Evolutionary conservation across 2,888 invertebrate species (phyloP).

Genomic region (Margaritifera margaritifera): DNA sequence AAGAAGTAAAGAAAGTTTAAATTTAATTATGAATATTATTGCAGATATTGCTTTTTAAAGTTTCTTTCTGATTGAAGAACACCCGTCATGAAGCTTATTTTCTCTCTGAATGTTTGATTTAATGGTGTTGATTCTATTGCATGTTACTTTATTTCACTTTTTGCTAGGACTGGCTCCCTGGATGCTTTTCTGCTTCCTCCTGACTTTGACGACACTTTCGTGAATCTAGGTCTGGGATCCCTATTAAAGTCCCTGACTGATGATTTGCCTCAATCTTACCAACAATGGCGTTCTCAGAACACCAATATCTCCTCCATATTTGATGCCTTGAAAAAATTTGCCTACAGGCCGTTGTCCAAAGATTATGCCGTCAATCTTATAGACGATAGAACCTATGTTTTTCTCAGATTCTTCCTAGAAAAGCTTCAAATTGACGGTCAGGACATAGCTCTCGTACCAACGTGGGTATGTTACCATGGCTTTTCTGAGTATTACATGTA

Average conservation of each 20-base stretch:
- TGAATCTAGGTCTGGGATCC: constrained; percentile 56
- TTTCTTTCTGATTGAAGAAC: no score
- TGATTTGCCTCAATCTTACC: constrained; percentile 34
- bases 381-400: constrained; percentile 62
- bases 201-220: constrained; percentile 61
- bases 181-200: constrained; percentile 54
- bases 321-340: constrained; percentile 48
- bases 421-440: constrained; percentile 23
- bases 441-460: constrained; percentile 58
- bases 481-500: no score
- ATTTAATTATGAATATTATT: no score
- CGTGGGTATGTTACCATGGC: constrained; percentile 52
- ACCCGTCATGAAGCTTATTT: no score
- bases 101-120: no score
- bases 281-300: constrained; percentile 43
- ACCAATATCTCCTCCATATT: constrained; percentile 48
- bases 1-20: no score
- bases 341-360: constrained; percentile 53
- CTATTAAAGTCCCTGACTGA: constrained; percentile 34
- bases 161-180: constrained; percentile 25
- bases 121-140: no score
- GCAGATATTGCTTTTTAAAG: no score
- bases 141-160: neutral
- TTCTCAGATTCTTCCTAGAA: constrained; percentile 57
- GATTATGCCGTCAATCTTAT: constrained; percentile 54